Base-by-base conservation (phyloP, 1,140 invertebrate genomes). In the Habropoda laboriosa region DNA sequence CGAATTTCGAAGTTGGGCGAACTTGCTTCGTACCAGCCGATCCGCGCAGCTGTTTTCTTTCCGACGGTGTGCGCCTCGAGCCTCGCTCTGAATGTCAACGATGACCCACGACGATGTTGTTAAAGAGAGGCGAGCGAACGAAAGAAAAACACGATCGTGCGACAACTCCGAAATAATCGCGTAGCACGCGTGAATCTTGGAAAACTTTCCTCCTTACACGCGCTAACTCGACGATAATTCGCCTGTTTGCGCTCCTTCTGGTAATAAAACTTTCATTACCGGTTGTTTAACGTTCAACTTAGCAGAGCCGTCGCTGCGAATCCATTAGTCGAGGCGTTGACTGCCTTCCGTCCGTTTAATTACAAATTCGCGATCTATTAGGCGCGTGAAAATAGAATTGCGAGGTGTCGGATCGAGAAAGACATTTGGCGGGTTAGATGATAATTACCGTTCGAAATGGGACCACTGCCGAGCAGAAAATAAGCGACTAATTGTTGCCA, bases 401-500 rank as follows among this genome's bases (percentile, higher is more conserved):
- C 7, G 4, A 0, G 13, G 35, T 13, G 30, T 21, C 45, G 51
- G 61, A 27, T 40, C 55, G 68, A 63, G 51, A 63, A 63, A 55
- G 51, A 45, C 18, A 53, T 24, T 63, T 79, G 77, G 82, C 71
- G 55, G 42, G 16, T 57, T 67, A 3, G 49, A 55, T 64, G 83
- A 84, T 84, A 84, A 84, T 84, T 84, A 76, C 49, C 60, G 71
- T 71, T 30, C 51, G 53, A 81, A 85, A 86, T 61, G 76, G 79
- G 73, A 55, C 32, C 68, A 27, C 21, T 18, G n/a, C 57, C 75
- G 53, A 80, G 63, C 63, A 53, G 79, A 68, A 81, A 86, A 80
- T 68, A 80, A 68, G 60, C 72, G 66, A 61, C 75, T 77, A 75
- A 82, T 86, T 75, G 85, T 75, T 86, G 85, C 85, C 85, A 86